Base-by-base conservation (phyloP, 2,113 vertebrate species). In the Phainopepla nitens region DNA sequence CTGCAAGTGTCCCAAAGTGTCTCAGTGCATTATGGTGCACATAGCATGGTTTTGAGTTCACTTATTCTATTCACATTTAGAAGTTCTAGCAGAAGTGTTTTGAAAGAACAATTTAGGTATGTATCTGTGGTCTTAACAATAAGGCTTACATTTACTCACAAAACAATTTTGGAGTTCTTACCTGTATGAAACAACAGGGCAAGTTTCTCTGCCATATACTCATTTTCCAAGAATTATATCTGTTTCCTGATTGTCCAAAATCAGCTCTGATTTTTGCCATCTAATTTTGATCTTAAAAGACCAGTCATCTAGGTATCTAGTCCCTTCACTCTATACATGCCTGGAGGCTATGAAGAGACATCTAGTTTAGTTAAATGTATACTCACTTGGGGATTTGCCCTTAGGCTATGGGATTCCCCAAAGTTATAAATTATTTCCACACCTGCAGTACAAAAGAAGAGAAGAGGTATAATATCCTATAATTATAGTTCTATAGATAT, bases 351-450 rank as follows among this genome's bases (percentile, higher is more conserved):
- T 73, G n/a, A 81, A 78, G 68, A 92, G 79, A 78, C 15, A 71
- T 58, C 47, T 71, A 58, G 71, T 88, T 86, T 71, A 75, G 86
- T 83, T 86, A 93, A 82, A 73, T 73, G 11, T 80, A 28, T 66
- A 73, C 50, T 88, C 78, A 29, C 33, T 8, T 49, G 62, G 39
- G 60, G 66, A 91, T 66, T 83, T 85, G 51, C 51, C 85, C 82
- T 87, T 69, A 87, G 90, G 82, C 91, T 83, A 17, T 44, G 33
- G 20, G 50, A 81, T 90, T 94, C 36, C 73, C 78, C 77, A 57
- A 39, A 50, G 58, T 83, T 85, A 91, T 88, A 79, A 91, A 72
- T 91, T 91, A 90, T 89, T 94, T 96, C 86, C 72, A 68, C 39
- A 56, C 47, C 22, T 7, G 2, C 51, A 81, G 33, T 57, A 80